Evolutionary conservation across 2,888 invertebrate species (phyloP).

Genomic region (Oxyscelio sp.): DNA sequence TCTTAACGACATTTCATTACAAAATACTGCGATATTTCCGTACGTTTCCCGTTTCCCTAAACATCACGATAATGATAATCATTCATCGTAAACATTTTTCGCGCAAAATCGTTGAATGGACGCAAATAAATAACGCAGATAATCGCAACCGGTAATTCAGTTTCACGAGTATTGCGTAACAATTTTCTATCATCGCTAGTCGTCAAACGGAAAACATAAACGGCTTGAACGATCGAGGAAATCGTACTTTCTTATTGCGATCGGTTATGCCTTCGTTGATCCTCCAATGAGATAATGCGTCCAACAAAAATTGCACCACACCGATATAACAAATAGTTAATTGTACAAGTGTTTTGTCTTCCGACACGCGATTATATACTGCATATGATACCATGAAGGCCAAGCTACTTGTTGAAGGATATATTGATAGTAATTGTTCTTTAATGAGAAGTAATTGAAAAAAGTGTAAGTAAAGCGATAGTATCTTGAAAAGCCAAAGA

Average conservation of each 20-base stretch:
- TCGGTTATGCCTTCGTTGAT: constrained; percentile 54
- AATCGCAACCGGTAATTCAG: constrained; percentile 60
- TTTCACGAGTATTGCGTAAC: constrained; percentile 58
- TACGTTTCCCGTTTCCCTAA: constrained; percentile 28
- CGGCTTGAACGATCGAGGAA: constrained; percentile 20
- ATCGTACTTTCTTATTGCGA: constrained; percentile 58
- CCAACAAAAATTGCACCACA: constrained; percentile 49
- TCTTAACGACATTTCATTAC: too few species aligned
- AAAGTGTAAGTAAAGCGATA: not conserved
- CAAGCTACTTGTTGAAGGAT: not conserved
- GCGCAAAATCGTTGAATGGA: constrained; percentile 36
- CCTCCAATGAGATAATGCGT: constrained; percentile 49
- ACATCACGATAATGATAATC: constrained; percentile 33
- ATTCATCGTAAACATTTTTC: constrained; percentile 39
- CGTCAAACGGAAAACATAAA: constrained; percentile 52
- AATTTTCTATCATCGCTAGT: constrained; percentile 61
- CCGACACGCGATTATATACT: constrained; percentile 43
- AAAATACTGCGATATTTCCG: too few species aligned
- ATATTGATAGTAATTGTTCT: constrained; percentile 21
- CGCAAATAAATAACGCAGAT: constrained; percentile 59
- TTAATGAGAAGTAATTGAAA: not conserved
- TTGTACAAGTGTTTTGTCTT: constrained; percentile 49
- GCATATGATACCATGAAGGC: constrained; percentile 16
- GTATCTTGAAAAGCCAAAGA: not conserved
- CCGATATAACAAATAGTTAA: constrained; percentile 48